phyloP scores from a whole-genome alignment of 1,140 invertebrate genomes.

The Pseudomyrmex dendroicus region DNA sequence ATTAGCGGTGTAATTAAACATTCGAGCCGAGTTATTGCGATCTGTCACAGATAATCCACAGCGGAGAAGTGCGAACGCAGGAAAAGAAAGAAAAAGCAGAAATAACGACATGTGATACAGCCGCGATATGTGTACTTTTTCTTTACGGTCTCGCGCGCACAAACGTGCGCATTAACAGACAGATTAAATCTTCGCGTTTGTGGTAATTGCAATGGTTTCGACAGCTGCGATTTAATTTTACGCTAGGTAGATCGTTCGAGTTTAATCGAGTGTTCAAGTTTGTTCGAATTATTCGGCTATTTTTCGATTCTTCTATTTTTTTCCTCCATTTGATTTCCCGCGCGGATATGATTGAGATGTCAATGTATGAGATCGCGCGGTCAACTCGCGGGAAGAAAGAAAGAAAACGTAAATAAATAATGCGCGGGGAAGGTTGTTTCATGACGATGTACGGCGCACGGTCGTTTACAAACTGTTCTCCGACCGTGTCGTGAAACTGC shows the following conservation, averaged over 20 bases:
- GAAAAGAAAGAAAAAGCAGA: not conserved
- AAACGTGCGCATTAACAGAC: not conserved
- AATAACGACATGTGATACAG: not conserved
- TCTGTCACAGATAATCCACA: conserved; percentile 51
- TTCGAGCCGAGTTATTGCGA: conserved; percentile 49
- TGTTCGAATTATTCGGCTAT: not conserved
- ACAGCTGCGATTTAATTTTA: not conserved
- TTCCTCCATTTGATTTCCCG: not conserved
- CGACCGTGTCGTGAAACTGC: conserved; percentile 15
- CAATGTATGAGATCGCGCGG: conserved; percentile 21
- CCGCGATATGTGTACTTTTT: not conserved
- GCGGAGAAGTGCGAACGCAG: not conserved
- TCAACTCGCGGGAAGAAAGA: conserved; percentile 47
- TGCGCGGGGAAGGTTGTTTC: conserved; percentile 44
- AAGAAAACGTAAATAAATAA: conserved; percentile 61
- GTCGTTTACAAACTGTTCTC: conserved; percentile 36
- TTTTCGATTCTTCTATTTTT: not conserved
- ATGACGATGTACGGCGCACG: conserved; percentile 8
- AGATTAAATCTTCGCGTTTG: not conserved
- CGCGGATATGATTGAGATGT: conserved; percentile 1
- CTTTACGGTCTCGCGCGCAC: not conserved
- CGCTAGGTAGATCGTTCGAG: no score
- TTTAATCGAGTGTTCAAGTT: not conserved
- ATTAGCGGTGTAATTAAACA: conserved; percentile 57
- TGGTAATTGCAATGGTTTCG: not conserved